Conservation (phyloP, 2,888 invertebrate genomes). For the Trileptium ribeirensis region DNA sequence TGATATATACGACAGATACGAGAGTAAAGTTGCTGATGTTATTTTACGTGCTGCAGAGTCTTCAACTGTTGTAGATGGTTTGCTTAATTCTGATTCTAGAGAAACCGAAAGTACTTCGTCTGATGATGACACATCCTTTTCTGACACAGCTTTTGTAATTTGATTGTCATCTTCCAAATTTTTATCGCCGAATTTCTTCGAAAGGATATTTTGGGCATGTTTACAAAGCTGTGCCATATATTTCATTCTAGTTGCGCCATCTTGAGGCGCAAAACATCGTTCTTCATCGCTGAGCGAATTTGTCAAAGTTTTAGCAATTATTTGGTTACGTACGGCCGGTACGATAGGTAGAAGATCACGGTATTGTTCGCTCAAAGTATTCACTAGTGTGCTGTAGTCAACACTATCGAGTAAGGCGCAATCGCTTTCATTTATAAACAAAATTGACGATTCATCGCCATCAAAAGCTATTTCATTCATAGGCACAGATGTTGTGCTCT, state of each 20-base stretch:
- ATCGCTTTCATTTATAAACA: too few species aligned
- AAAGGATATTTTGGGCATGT: not conserved
- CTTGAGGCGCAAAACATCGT: not conserved
- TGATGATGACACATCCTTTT: not conserved
- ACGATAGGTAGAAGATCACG: not conserved
- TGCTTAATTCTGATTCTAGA: not conserved
- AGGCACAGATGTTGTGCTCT: too few species aligned
- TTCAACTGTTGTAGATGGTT: not conserved
- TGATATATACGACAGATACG: not conserved
- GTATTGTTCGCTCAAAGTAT: not conserved
- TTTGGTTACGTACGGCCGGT: not conserved
- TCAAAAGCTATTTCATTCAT: too few species aligned
- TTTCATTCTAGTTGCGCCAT: not conserved
- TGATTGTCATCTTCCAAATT: not conserved
- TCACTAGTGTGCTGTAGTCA: not conserved
- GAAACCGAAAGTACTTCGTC: not conserved
- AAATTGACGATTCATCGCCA: too few species aligned
- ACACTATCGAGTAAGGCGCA: not conserved
- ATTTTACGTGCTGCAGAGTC: not conserved
- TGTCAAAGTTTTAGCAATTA: not conserved
- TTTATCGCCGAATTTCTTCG: not conserved
- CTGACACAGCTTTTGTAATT: not conserved
- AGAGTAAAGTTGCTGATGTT: not conserved
- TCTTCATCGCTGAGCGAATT: not conserved
- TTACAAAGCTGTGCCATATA: not conserved